Conservation (phyloP, 2,888 invertebrate species). For the Drosophila dives region DNA sequence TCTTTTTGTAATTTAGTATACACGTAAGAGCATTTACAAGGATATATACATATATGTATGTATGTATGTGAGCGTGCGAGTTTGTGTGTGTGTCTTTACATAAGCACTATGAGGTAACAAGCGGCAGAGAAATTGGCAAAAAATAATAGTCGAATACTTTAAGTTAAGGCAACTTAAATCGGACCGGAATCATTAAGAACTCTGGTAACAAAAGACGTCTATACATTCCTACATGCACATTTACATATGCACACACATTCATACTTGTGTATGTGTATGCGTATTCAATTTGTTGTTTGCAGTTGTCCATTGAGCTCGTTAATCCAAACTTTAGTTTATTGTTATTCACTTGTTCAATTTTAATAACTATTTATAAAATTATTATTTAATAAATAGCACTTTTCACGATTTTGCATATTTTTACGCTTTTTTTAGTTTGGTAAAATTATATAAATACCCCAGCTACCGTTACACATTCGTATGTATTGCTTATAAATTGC, state of each 20-base stretch:
- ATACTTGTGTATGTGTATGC: not conserved
- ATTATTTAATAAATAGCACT: not conserved
- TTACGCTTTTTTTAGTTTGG: not conserved
- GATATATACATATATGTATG: not conserved
- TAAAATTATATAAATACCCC: slow-evolving; percentile 25
- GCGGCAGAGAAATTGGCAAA: not conserved
- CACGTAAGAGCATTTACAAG: not conserved
- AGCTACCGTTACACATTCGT: slow-evolving; percentile 1
- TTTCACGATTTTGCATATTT: not conserved
- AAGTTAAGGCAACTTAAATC: not conserved
- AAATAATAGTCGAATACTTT: not conserved
- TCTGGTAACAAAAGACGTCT: slow-evolving; percentile 1
- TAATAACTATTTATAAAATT: not conserved
- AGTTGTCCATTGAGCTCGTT: not conserved
- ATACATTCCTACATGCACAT: not conserved
- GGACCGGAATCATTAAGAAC: not conserved
- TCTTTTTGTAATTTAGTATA: slow-evolving; percentile 3
- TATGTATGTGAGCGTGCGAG: not conserved
- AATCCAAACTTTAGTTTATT: not conserved
- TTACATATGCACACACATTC: not conserved
- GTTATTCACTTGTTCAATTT: not conserved
- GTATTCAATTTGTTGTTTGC: not conserved
- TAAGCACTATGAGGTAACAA: slow-evolving; percentile 33
- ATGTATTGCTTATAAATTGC: slow-evolving; percentile 9
- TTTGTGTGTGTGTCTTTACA: slow-evolving; percentile 1